phyloP scores from a whole-genome alignment of 2,113 vertebrate species.

The Silurus asotus region DNA sequence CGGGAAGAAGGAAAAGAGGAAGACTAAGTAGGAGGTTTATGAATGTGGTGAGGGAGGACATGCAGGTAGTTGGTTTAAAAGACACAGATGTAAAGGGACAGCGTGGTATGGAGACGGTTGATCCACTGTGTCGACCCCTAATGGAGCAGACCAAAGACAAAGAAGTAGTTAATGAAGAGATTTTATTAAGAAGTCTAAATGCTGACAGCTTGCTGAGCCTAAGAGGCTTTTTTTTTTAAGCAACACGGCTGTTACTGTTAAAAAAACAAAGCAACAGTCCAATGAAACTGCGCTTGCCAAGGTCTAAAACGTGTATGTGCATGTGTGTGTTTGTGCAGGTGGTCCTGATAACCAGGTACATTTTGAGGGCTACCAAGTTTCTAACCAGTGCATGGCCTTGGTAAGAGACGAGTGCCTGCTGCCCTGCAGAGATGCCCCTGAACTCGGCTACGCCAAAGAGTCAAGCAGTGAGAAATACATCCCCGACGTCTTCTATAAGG shows the following conservation, averaged over 20 bases:
- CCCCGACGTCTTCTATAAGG: constrained; percentile 98
- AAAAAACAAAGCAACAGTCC: background rate
- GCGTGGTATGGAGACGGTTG: too few species aligned
- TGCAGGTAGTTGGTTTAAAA: too few species aligned
- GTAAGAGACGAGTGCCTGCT: constrained; percentile 94
- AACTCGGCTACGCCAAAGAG: constrained; percentile 95
- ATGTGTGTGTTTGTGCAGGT: constrained; percentile 69
- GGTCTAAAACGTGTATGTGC: background rate
- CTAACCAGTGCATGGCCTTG: constrained; percentile 98
- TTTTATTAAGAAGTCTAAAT: background rate
- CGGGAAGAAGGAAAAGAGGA: too few species aligned
- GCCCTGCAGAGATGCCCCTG: constrained; percentile 89
- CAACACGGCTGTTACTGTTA: background rate
- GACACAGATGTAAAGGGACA: too few species aligned
- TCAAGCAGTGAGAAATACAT: constrained; percentile 97
- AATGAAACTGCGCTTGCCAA: background rate
- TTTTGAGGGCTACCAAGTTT: constrained; percentile 98
- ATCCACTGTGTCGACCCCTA: too few species aligned
- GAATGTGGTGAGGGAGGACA: too few species aligned
- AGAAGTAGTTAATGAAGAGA: too few species aligned
- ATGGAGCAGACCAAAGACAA: too few species aligned
- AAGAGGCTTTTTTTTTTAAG: background rate
- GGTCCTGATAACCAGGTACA: constrained; percentile 99
- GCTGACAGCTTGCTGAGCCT: background rate
- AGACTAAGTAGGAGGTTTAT: too few species aligned